Conservation (phyloP, 2,113 vertebrate genomes). For the Gymnogyps californianus region DNA sequence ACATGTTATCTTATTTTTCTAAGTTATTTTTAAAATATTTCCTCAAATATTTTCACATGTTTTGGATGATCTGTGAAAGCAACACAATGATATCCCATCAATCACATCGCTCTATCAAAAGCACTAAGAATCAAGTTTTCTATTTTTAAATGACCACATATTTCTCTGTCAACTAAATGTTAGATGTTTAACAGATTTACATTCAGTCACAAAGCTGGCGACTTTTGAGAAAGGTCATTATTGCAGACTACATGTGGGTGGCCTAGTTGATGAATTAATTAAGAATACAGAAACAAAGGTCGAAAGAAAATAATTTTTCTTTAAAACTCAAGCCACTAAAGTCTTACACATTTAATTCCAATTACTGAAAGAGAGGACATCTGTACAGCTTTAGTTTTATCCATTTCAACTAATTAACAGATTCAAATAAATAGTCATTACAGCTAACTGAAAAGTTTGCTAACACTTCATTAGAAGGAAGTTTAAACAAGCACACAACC, state of each 20-base stretch:
- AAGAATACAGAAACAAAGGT: slow-evolving; percentile 70
- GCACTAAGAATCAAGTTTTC: background rate
- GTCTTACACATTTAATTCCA: slow-evolving; percentile 64
- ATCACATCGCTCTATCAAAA: background rate
- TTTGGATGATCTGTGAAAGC: background rate
- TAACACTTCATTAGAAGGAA: slow-evolving; percentile 77
- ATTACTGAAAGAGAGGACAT: slow-evolving; percentile 61
- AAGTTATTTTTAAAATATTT: background rate
- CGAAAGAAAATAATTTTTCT: slow-evolving; percentile 72
- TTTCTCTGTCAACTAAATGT: slow-evolving; percentile 27
- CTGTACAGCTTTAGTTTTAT: slow-evolving; percentile 59
- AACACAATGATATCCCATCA: background rate
- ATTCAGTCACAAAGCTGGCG: slow-evolving; percentile 15
- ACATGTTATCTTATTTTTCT: background rate
- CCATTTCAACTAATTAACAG: slow-evolving; percentile 68
- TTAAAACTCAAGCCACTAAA: slow-evolving; percentile 69
- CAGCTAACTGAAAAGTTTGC: slow-evolving; percentile 64
- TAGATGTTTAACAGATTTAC: slow-evolving; percentile 54
- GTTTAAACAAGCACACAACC: slow-evolving; percentile 71
- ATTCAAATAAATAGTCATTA: slow-evolving; percentile 70
- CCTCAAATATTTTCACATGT: background rate
- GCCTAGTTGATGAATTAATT: slow-evolving; percentile 67
- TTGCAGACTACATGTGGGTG: slow-evolving; percentile 67
- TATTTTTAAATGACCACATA: slow-evolving; percentile 17
- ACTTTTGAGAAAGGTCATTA: slow-evolving; percentile 47